These are phyloP conservation scores for Pyrrhia umbra DNA, from an alignment of 2,888 invertebrate species.

Conservation along the genomic window DNA sequence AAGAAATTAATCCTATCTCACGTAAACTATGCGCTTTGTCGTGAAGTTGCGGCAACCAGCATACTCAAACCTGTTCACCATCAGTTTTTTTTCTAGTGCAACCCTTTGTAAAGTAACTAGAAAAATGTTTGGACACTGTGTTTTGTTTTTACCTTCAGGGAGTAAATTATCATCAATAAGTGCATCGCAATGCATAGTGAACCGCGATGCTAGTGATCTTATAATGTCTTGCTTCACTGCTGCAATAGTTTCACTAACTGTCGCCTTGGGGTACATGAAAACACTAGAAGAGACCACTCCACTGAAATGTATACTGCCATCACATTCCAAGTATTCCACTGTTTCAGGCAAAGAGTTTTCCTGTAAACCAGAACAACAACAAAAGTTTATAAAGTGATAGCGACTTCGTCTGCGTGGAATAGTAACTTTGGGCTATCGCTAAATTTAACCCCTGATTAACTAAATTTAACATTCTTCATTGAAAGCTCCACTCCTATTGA, in stretches of 20 bases:
- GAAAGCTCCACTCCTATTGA: too few relatives aligned
- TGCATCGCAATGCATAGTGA: slow-evolving; percentile 98
- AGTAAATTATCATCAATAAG: slow-evolving; percentile 94
- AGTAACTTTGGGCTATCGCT: too few relatives aligned
- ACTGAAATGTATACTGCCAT: slow-evolving; percentile 92
- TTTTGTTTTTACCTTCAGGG: slow-evolving; percentile 90
- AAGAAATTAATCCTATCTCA: too few relatives aligned
- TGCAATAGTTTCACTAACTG: slow-evolving; percentile 92
- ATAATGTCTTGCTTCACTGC: slow-evolving; percentile 96
- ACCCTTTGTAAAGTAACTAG: too few relatives aligned
- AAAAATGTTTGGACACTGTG: too few relatives aligned
- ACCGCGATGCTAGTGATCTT: slow-evolving; percentile 95
- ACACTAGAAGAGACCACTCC: slow-evolving; percentile 94
- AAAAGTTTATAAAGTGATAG: not conserved
- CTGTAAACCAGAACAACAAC: slow-evolving; percentile 68
- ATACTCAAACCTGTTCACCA: too few relatives aligned
- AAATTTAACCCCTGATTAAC: too few relatives aligned
- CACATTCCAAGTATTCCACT: slow-evolving; percentile 90
- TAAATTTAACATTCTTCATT: too few relatives aligned
- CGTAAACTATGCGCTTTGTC: too few relatives aligned
- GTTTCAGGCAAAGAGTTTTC: slow-evolving; percentile 85
- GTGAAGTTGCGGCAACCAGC: too few relatives aligned
- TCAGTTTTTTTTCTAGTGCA: too few relatives aligned
- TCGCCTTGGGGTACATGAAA: slow-evolving; percentile 94
- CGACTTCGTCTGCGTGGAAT: too few relatives aligned